Evolutionary conservation across 2,113 vertebrate species (phyloP), one percentile per base, ranked within the genome.

Genomic region (Peromyscus leucopus): DNA sequence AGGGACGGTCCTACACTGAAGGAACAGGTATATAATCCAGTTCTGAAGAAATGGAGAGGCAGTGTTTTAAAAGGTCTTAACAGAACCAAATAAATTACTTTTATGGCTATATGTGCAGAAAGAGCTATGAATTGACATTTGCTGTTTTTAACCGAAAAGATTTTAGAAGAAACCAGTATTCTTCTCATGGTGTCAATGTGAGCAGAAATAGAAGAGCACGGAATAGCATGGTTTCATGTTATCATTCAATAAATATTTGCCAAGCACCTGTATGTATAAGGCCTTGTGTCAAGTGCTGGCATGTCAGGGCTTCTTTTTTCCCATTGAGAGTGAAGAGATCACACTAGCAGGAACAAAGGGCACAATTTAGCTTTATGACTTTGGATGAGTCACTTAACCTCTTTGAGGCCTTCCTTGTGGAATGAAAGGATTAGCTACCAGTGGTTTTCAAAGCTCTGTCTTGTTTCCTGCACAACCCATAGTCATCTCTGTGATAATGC

Each of bases 211-310:
- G 82, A 51, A 63, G 96, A 80, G 63, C 89, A 93, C 0, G 5
- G 93, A 75, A 79, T 55, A 97, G 48, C 76, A 93, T 63, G 86
- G 76, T 90, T 84, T 96, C 90, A 55, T 87, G 78, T 42, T 31
- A 75, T 95, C 83, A 96, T 87, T 93, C 94, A 96, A 95, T 74
- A 96, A 96, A 96, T 95, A 95, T 96, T 96, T 96, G 86, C 69
- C 0, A 1, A 94, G 83, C 91, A 96, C 89, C 46, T 94, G 55
- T 57, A 83, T 46, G 51, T 46, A 85, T n/a, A 97, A 89, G 76
- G 61, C 19, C 55, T 33, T 12, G 61, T 91, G 94, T 95, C 89
- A 87, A 92, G 93, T 36, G 57, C 91, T 88, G 24, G 82, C 71
- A 65, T 31, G 67, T n/a, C 67, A 87, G 88, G 84, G 87, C 59